Conservation (phyloP, 2,113 vertebrate species). For the Microcebus tavaratra region DNA sequence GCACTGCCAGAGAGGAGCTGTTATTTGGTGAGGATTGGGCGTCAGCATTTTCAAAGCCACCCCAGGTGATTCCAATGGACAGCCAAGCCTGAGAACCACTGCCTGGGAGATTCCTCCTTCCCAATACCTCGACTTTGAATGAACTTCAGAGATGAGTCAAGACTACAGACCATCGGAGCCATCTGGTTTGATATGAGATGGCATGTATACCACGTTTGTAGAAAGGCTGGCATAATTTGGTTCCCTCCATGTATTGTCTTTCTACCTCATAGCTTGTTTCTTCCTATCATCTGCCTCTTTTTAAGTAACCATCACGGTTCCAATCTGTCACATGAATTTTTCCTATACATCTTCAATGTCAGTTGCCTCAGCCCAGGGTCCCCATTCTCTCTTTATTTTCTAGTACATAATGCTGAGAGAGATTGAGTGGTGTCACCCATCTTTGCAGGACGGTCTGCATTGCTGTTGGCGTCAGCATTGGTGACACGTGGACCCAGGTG, state of each 20-base stretch:
- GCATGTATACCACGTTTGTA: neutral
- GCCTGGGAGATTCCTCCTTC: neutral
- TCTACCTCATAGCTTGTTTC: neutral
- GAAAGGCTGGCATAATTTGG: neutral
- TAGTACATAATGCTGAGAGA: neutral
- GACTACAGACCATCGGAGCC: no score
- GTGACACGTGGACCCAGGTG: no score
- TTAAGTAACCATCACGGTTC: neutral
- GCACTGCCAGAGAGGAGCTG: neutral
- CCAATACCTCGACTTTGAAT: neutral
- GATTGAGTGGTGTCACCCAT: accelerated
- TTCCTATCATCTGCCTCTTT: constrained; percentile 20
- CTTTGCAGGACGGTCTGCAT: neutral
- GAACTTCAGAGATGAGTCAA: neutral
- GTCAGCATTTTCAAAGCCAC: neutral
- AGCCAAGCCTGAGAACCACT: neutral
- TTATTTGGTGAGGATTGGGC: neutral
- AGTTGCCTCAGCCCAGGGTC: neutral
- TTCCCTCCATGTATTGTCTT: neutral
- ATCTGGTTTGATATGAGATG: neutral
- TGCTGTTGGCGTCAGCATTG: neutral
- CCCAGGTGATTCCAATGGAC: neutral
- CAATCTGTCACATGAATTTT: neutral
- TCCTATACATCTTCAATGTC: neutral
- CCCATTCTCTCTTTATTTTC: neutral